Base-by-base conservation (phyloP, 2,797 vertebrate genomes). In the Rhadinocentrus ornatus region DNA sequence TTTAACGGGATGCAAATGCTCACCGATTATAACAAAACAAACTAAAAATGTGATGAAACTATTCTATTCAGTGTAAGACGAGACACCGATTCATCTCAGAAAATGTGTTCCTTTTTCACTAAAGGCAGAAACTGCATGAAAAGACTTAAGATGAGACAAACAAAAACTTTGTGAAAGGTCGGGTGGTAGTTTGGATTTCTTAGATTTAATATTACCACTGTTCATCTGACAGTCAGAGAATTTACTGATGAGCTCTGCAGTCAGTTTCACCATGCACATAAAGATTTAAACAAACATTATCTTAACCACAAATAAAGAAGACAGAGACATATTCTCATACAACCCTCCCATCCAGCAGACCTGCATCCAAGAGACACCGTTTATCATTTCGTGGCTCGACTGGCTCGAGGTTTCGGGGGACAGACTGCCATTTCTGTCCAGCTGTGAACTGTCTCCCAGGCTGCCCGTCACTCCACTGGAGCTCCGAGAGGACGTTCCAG, bases 381-480 rank as follows among this genome's bases (percentile, higher is more conserved):
- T 85, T 48, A 77, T 79, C 0, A 79, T 89, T n/a, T 89, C 77
- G 6, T 88, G 86, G 77, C 89, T 92, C 59, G 74, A 87, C 84
- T 86, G 93, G 62, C 89, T 94, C 2, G 81, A 88, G 41, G 86
- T 89, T 65, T 94, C 91, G 0, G 89, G 87, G 12, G 92, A 94
- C 69, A 85, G 64, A 22, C 77, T 85, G 65, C 85, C 89, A 18
- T 86, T 91, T 80, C 86, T 83, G 67, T 92, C 89, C 69, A 64
- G 62, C 27, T 70, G 85, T 15, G 63, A 83, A 41, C 78, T 75
- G 48, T 90, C 88, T 34, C 73, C 82, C 22, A 91, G 48, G 60
- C 90, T 94, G 44, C 89, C 91, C 11, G 90, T 93, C 32, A 94
- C 92, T 55, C 94, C 92, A n/a, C 92, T 93, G 80, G 91, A 93